phyloP scores from a whole-genome alignment of 2,797 vertebrate species.

The Dicrostonyx torquatus region DNA sequence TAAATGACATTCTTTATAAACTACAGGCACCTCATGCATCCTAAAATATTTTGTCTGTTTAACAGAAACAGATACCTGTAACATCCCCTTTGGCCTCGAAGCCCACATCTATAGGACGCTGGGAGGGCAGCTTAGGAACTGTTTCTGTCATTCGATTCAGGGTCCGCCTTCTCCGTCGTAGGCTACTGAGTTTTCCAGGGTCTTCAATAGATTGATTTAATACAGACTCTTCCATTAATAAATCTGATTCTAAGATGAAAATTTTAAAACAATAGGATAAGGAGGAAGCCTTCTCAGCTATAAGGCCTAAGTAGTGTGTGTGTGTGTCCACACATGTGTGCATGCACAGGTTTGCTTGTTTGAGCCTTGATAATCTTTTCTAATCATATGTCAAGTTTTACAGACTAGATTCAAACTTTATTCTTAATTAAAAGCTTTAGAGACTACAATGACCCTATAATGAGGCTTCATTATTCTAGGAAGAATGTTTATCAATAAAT shows the following conservation, averaged over 20 bases:
- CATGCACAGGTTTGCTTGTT: background rate
- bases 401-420: constrained; percentile 53
- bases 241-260: constrained; percentile 89
- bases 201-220: constrained; percentile 90
- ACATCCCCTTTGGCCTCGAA: constrained; percentile 76
- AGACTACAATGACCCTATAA: constrained; percentile 44
- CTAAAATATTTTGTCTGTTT: constrained; percentile 14
- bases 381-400: constrained; percentile 33
- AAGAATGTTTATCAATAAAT: constrained; percentile 77
- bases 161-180: constrained; percentile 91
- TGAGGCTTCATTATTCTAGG: constrained; percentile 63
- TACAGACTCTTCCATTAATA: constrained; percentile 93
- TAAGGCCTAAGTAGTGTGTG: background rate
- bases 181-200: constrained; percentile 87
- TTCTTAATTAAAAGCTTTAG: constrained; percentile 67
- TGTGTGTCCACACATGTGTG: background rate
- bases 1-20: background rate
- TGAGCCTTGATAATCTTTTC: constrained; percentile 37
- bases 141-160: constrained; percentile 90
- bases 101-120: constrained; percentile 85
- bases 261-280: background rate
- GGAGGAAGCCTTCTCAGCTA: background rate
- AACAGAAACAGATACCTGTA: constrained; percentile 80
- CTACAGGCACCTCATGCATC: background rate
- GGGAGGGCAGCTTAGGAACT: constrained; percentile 87